phyloP scores from a whole-genome alignment of 2,113 vertebrate species.

The Etia nguti region DNA sequence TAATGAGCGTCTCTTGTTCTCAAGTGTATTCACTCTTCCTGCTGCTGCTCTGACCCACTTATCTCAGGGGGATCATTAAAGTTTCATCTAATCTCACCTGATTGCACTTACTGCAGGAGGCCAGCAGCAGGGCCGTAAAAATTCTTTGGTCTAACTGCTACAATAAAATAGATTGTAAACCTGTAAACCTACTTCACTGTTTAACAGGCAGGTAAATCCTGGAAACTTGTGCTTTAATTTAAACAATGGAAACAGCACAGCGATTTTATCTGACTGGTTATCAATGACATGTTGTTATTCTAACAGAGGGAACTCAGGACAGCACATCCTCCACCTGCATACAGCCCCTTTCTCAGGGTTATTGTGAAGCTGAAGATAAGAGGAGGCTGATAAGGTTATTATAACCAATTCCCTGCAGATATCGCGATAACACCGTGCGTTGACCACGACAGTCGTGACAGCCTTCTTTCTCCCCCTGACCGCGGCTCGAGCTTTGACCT shows the following conservation, averaged over 20 bases:
- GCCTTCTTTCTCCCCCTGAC: too few relatives aligned
- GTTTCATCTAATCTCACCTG: neutral
- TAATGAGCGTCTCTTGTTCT: rapidly evolving
- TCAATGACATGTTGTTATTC: neutral
- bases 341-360: neutral
- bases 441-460: neutral
- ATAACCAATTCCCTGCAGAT: neutral
- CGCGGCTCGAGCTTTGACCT: neutral
- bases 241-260: neutral
- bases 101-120: neutral
- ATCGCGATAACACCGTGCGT: neutral
- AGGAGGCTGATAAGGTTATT: neutral
- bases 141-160: neutral
- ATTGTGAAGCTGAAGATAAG: neutral
- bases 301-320: neutral
- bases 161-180: neutral
- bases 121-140: rapidly evolving
- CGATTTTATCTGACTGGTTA: rapidly evolving
- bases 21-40: neutral
- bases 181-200: neutral
- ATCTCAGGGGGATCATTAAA: neutral
- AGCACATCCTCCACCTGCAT: neutral
- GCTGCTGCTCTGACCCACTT: neutral
- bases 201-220: neutral
- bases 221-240: rapidly evolving